These are phyloP conservation scores for Paramormyrops kingsleyae DNA, from an alignment of 2,113 vertebrate genomes.

Conservation along the genomic window DNA sequence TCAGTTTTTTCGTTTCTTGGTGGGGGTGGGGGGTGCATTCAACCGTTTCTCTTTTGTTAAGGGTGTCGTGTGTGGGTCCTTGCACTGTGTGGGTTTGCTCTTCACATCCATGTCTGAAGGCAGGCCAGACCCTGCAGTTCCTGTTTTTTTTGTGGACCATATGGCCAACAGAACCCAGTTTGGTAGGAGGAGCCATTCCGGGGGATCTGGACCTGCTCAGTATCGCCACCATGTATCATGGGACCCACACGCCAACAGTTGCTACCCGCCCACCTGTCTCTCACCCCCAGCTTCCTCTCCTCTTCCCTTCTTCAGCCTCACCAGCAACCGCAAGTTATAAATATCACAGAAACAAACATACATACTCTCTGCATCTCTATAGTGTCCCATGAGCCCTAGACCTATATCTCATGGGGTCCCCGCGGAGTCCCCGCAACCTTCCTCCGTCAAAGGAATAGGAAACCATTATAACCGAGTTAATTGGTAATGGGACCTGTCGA, in stretches of 20 bases:
- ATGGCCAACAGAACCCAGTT: slow-evolving; percentile 77
- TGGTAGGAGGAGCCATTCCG: slow-evolving; percentile 74
- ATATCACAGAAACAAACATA: not conserved
- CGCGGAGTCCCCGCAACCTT: not conserved
- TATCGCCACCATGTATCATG: slow-evolving; percentile 72
- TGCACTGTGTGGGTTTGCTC: not conserved
- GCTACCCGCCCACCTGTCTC: not conserved
- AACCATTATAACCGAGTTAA: not conserved
- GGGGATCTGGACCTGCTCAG: slow-evolving; percentile 78
- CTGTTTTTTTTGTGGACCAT: slow-evolving; percentile 65
- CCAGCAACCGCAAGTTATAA: not conserved
- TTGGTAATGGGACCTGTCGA: not conserved
- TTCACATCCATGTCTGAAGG: not conserved
- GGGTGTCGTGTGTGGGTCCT: not conserved
- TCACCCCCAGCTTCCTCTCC: not conserved
- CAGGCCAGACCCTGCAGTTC: not conserved
- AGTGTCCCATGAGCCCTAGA: not conserved
- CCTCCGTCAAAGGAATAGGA: not conserved
- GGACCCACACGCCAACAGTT: slow-evolving; percentile 56
- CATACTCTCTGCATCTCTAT: not conserved
- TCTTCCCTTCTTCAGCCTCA: not conserved
- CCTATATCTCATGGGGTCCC: not conserved
- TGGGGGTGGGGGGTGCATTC: not conserved
- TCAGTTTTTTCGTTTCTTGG: not conserved
- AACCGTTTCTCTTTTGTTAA: not conserved